A percentile compares a stretch with the other conserved stretches of the same genome.
Evolutionary conservation across 2,113 vertebrate genomes (phyloP).

Genomic region (Vanacampus margaritifer): DNA sequence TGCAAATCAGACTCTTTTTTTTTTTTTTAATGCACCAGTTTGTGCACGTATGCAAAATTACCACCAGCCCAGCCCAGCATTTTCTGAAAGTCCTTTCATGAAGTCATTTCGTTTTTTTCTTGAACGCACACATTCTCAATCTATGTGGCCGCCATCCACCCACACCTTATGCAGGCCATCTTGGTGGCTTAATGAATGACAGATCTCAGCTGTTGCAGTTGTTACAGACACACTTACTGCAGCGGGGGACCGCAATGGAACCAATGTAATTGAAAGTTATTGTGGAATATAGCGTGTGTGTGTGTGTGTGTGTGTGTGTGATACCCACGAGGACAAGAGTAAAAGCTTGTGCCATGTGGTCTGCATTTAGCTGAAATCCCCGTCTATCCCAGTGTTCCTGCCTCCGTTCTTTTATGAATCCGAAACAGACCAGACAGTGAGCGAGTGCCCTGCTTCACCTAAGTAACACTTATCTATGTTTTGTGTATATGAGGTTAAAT

Average conservation of each 20-base stretch:
- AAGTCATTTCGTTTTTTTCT: no score
- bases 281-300: conserved; percentile 20
- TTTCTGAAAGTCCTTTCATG: no score
- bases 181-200: conserved; percentile 54
- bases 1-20: no score
- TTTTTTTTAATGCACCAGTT: no score
- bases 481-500: no score
- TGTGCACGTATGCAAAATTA: not conserved
- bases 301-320: conserved; percentile 24
- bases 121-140: conserved; percentile 45
- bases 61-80: no score
- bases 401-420: conserved; percentile 37
- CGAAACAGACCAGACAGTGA: conserved; percentile 37
- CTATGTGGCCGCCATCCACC: conserved; percentile 38
- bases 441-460: conserved; percentile 6
- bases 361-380: conserved; percentile 64
- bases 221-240: conserved; percentile 34
- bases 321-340: conserved; percentile 55
- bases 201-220: conserved; percentile 50
- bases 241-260: conserved; percentile 27
- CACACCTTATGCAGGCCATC: conserved; percentile 39
- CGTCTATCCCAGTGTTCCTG: conserved; percentile 51
- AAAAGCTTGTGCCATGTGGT: conserved; percentile 66
- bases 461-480: conserved; percentile 9
- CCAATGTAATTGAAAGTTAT: conserved; percentile 38